Percentiles rank a stretch among this genome's conserved stretches.
These are phyloP conservation scores for Danaus chrysippus DNA, from an alignment of 2,888 invertebrate genomes.

Conservation along the genomic window DNA sequence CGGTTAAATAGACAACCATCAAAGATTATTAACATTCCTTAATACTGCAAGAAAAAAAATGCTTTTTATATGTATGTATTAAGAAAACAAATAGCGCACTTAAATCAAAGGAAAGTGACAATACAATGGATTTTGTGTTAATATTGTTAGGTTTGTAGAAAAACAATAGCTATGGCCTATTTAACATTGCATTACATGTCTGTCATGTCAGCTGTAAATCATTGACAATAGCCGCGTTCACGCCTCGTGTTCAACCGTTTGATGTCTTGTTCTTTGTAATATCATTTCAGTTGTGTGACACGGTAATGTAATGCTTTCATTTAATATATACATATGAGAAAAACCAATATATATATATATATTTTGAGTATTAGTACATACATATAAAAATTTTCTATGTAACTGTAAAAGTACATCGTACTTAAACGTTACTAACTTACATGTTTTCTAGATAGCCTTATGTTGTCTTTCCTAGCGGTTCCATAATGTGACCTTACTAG, in stretches of 20 bases:
- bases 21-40: conserved; percentile 10
- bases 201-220: conserved; percentile 28
- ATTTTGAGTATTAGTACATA: too few species aligned
- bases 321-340: not conserved
- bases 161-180: conserved; percentile 20
- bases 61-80: not conserved
- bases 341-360: not conserved
- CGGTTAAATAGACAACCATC: conserved; percentile 10
- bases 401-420: too few species aligned
- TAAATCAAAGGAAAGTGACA: not conserved
- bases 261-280: conserved; percentile 10
- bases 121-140: conserved; percentile 13
- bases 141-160: conserved; percentile 4
- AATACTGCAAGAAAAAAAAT: not conserved
- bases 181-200: conserved; percentile 25
- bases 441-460: too few species aligned
- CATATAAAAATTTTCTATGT: too few species aligned
- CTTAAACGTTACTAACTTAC: too few species aligned
- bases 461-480: too few species aligned
- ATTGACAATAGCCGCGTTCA: conserved; percentile 23
- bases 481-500: conserved; percentile 12
- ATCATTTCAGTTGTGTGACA: conserved; percentile 10
- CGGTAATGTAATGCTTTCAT: not conserved
- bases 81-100: not conserved
- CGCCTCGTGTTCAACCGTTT: conserved; percentile 8